Evolutionary conservation across 1,140 invertebrate species (phyloP), one percentile per base, ranked within the genome.

Genomic region (Caenorhabditis brenneri): DNA sequence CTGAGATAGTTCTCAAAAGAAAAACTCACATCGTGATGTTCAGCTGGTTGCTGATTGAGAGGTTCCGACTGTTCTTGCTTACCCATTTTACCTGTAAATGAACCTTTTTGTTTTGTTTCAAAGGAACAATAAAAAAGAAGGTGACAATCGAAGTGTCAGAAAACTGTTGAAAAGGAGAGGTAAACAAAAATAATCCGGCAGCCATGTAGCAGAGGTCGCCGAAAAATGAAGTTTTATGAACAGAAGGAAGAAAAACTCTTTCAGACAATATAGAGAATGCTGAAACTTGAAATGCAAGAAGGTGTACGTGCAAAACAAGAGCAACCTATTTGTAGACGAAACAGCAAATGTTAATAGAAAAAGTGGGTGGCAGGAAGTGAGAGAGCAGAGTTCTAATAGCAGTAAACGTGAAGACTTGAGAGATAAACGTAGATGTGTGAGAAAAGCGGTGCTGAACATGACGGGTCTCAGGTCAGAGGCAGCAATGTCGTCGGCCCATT

Each of bases 1-100:
- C 22, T 2, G 3, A 42, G 24, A 46, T 19, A 3, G 22, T 2
- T 46, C 4, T 36, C 7, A 19, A 24, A 42, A 33, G 2, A 24
- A 27, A 10, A 36, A 46, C 65, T 42, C 22, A 74, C 65, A 46
- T 74, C 65, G 10, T 39, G 65, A 46, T 46, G 65, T 12, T 74
- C 65, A 74, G 19, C 19, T 12, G 65, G 65, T 31, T 5, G 36
- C 36, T 74, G 65, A 24, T 74, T 74, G n/a, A 74, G 65, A 4
- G 65, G 65, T 42, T 74, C 65, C 33, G 65, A 74, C 42, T 74
- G 65, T 74, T 74, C 65, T 74, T 74, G 65, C 36, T 74, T 74
- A 74, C 65, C 65, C 65, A 74, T 74, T 24, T 24, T 5, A 12
- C 2, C 58, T 65, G 58, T 36, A 65, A 65, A 36, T 16, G 31